Conservation (phyloP, 2,888 invertebrate genomes). For the Lithophane semibrunnea region DNA sequence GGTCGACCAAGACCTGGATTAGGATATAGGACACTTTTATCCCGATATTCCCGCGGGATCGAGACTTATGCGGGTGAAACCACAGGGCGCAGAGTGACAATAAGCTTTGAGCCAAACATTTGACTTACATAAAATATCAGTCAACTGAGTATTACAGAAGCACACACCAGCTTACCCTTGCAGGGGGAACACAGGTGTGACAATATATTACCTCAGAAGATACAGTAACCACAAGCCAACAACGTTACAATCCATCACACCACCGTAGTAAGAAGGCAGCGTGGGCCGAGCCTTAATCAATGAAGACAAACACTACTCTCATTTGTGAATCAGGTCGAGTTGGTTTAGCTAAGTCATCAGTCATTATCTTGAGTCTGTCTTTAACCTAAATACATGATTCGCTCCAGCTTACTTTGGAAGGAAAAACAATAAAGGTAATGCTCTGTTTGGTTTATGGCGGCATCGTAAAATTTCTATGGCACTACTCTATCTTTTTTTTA, state of each 20-base stretch:
- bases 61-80: no score
- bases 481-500: conserved; percentile 46
- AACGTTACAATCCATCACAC: conserved; percentile 7
- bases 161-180: background rate
- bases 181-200: background rate
- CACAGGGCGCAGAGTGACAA: no score
- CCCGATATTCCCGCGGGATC: no score
- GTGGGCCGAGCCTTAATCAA: conserved; percentile 52
- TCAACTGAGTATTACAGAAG: background rate
- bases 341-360: conserved; percentile 58
- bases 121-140: background rate
- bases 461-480: conserved; percentile 38
- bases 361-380: conserved; percentile 52
- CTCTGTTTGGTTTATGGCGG: conserved; percentile 41
- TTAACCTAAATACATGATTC: conserved; percentile 53
- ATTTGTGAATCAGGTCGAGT: conserved; percentile 58
- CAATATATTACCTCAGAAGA: background rate
- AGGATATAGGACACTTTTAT: no score
- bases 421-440: conserved; percentile 57
- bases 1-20: no score
- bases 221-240: conserved; percentile 3
- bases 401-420: conserved; percentile 14
- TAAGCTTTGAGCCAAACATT: background rate
- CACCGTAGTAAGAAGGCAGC: background rate
- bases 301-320: conserved; percentile 54